These are phyloP conservation scores for Augochlora pura DNA, from an alignment of 1,140 invertebrate species.

Conservation along the genomic window DNA sequence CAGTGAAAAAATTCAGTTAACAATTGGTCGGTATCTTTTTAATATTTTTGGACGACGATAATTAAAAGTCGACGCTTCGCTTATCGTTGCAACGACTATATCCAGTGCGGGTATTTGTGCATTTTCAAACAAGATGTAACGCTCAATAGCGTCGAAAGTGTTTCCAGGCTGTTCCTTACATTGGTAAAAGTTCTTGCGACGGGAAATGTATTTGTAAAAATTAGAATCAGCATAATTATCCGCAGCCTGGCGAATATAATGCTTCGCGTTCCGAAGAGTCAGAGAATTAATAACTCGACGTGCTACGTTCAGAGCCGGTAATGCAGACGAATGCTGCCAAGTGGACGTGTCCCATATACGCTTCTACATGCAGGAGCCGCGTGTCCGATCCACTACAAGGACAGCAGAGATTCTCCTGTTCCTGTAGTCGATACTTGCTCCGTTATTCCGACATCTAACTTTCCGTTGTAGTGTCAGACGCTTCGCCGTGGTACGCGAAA, in stretches of 20 bases:
- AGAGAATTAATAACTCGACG: not conserved
- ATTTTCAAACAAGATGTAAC: no score
- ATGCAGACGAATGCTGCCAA: not conserved
- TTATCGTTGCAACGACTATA: no score
- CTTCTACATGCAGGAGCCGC: not conserved
- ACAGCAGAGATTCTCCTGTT: not conserved
- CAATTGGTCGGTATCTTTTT: no score
- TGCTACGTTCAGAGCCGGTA: not conserved
- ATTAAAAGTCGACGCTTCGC: no score
- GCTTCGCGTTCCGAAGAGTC: not conserved
- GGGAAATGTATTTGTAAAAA: no score
- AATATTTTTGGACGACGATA: no score
- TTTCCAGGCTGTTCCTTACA: no score
- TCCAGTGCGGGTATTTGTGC: no score
- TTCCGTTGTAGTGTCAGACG: not conserved
- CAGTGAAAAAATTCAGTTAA: no score
- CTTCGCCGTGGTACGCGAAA: slow-evolving; percentile 38
- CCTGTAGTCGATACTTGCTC: slow-evolving; percentile 1
- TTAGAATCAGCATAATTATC: not conserved
- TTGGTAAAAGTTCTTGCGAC: no score
- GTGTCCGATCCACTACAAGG: slow-evolving; percentile 6
- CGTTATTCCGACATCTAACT: not conserved
- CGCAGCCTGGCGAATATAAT: not conserved
- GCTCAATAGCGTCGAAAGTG: no score
- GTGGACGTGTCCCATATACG: no score